A percentile compares a stretch with the other conserved stretches of the same genome.
Conservation (phyloP, 2,888 invertebrate species). For the Pristionchus entomophagus region DNA sequence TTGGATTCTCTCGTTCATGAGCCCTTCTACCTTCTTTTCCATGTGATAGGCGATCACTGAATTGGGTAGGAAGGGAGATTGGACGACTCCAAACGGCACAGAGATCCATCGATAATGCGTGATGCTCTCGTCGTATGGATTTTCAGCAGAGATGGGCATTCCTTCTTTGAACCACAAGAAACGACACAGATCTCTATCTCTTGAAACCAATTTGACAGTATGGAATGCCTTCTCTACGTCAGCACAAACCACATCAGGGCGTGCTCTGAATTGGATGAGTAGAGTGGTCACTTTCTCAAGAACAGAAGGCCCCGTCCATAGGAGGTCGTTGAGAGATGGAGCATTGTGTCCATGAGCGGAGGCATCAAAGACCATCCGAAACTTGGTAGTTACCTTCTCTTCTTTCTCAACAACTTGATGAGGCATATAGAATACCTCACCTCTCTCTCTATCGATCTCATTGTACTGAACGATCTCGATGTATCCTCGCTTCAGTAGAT, state of each 20-base stretch:
- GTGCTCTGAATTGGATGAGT: neutral
- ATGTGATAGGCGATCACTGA: neutral
- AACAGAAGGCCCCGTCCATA: neutral
- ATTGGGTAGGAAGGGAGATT: neutral
- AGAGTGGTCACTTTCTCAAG: neutral
- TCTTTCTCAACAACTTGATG: neutral
- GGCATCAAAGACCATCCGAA: neutral
- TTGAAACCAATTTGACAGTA: neutral
- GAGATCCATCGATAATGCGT: neutral
- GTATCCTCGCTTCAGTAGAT: neutral
- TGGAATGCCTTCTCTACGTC: no score
- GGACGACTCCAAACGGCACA: neutral
- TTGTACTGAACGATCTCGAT: neutral
- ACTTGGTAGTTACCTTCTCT: neutral
- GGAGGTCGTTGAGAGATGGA: neutral
- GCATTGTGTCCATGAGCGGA: neutral
- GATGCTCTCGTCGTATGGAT: neutral
- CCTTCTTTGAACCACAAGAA: neutral
- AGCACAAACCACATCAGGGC: neutral
- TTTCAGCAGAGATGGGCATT: neutral
- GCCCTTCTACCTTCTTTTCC: neutral
- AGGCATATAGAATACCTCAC: neutral
- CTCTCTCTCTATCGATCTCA: neutral
- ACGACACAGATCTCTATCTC: neutral
- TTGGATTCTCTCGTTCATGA: no score